Base-by-base conservation (phyloP, 1,140 invertebrate species). In the Macrobrachium nipponense region DNA sequence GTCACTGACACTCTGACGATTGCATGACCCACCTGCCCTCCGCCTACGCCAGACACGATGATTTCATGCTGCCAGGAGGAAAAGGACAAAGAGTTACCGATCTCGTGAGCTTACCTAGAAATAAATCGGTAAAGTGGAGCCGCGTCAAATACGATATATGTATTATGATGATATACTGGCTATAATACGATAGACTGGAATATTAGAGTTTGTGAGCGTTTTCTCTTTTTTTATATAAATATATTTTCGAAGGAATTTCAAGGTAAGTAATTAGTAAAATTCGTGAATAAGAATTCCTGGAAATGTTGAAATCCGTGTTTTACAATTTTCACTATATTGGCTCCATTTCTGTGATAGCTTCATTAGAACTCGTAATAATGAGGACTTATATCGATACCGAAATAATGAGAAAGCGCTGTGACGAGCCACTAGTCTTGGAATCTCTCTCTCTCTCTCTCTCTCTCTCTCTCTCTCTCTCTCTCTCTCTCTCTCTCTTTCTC, bases 381-480 rank as follows among this genome's bases (percentile, higher is more conserved):
- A 11, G 8, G 64, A 2, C 17, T 20, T 8, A 66, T n/a, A 20
- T 36, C 11, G 15, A 20, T 8, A 27, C 12, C 17, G 12, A 11
- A 66, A 27, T 66, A 8, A 20, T 27, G 8, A 51, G 51, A 51
- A 51, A 5, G 12, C 17, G 18, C 64, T 14, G 7, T 66, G 18
- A 20, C 8, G 8, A n/a, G 0, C 64, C 23, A 5, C 15, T 27
- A 11, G 7, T 11, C 64, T 14, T 27, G 18, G 8, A 20, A n/a
- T 66, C 64, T 66, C 64, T 66, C 64, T 66, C 64, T 66, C 64
- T 66, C 64, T 66, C 64, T 66, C 64, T 66, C 64, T 66, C 64
- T 66, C 64, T 66, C 64, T 66, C 64, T 66, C 64, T 27, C 64
- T 27, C 64, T 27, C 64, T 27, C 64, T 27, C 64, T 27, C 64